Base-by-base conservation (phyloP, 2,888 invertebrate species). In the Periphyllus acericola region DNA sequence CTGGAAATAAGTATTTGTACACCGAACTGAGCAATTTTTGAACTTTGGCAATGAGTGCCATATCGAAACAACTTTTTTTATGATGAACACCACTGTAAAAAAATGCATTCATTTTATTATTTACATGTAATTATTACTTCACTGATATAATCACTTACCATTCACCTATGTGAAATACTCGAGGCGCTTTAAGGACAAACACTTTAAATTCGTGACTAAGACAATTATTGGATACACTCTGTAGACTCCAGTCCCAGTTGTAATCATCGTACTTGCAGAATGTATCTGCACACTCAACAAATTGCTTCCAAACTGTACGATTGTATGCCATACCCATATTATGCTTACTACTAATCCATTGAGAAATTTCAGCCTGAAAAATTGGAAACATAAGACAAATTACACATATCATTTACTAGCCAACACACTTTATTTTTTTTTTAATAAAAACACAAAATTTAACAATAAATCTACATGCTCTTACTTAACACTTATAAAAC, bases 261-360 rank as follows among this genome's bases (percentile, higher is more conserved):
- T 99, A 99, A 91, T 99, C 99, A 91, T 99, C 99, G 92, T 97
- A 99, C 3, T 95, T 94, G 92, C 99, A 99, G 92, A 99, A 99
- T 91, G 95, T 94, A 52, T 95, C 93, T 14, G 96, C 95, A 91
- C 98, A 96, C 52, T 93, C 94, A 91, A 96, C 94, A 75, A 99
- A 94, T 90, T 95, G 94, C 89, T 93, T 93, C 98, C 99, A 99
- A 0, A 98, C 95, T 0, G 94, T 94, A 46, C 96, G 94, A 91
- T 97, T 97, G 91, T 99, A 96, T 0, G 96, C 98, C 95, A 99
- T 98, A 0, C 99, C 99, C 99, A 99, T 99, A 92, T 99, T 99
- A 92, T 99, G 99, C 92, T 98, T 97, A 91, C 97, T 98, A 89
- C 98, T 98, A 90, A 98, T 96, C 99, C 97, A 98, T 11, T 97